Base-by-base conservation (phyloP, 2,113 vertebrate genomes). In the Scomber scombrus region DNA sequence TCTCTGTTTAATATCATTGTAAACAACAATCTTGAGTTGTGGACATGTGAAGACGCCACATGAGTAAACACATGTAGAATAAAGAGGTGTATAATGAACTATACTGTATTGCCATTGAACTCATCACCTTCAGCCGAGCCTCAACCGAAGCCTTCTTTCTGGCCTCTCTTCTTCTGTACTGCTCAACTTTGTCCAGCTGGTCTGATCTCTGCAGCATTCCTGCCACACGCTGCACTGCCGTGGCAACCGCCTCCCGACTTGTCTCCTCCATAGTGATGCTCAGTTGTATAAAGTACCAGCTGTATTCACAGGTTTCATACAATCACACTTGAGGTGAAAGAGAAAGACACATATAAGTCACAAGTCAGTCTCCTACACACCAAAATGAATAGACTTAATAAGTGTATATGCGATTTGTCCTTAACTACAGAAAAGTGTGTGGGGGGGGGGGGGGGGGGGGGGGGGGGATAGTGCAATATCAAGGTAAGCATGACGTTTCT, bases 141-240 rank as follows among this genome's bases (percentile, higher is more conserved):
- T 99, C 98, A 80, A 99, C 98, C 0, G 98, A 99, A 1, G 97
- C 98, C 88, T 99, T 99, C 78, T 99, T 99, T 2, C 98, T 96
- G 3, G 98, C 97, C 87, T 99, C 98, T 80, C 98, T 95, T 19
- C 97, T 91, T 47, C 97, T 95, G 78, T 99, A 99, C 85, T 99
- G 98, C 69, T 99, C 97, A 85, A 99, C 98, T 83, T 99, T 99
- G 91, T 99, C 98, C 92, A 99, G 94, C 85, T 99, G 98, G 88
- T 99, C 98, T 0, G 98, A 97, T 2, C 98, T 95, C 90, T 99
- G 97, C 29, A 99, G 96, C 98, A 99, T 99, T 51, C 98, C 97
- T 0, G 98, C 98, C 4, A 99, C 98, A 19, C 98, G 95, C 89
- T 99, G 98, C 58, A 99, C 97, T 0, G 98, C 98, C 0, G 97